Evolutionary conservation across 1,140 invertebrate genomes (phyloP).

Genomic region (Protaetia brevitarsis): DNA sequence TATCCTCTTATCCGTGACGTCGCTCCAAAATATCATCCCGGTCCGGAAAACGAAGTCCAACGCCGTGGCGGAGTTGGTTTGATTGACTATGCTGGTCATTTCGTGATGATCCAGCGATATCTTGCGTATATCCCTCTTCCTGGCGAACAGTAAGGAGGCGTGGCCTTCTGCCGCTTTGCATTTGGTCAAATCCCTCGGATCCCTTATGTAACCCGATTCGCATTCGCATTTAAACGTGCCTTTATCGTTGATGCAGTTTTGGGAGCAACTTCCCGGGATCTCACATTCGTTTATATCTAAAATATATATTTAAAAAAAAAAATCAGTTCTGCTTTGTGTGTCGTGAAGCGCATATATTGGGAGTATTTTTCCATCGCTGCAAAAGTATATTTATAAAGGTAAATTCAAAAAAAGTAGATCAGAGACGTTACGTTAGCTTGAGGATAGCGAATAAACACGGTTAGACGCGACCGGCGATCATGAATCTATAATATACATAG

Average conservation of each 20-base stretch:
- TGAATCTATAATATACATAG: too few relatives aligned
- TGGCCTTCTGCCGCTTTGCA: slow-evolving; percentile 88
- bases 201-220: slow-evolving; percentile 77
- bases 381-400: too few relatives aligned
- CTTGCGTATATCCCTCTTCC: slow-evolving; percentile 84
- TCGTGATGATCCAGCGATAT: slow-evolving; percentile 85
- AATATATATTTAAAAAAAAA: too few relatives aligned
- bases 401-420: too few relatives aligned
- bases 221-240: slow-evolving; percentile 94
- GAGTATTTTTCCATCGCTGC: too few relatives aligned
- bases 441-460: too few relatives aligned
- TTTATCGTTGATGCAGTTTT: slow-evolving; percentile 86
- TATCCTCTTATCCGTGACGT: slow-evolving; percentile 84
- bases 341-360: too few relatives aligned
- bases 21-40: slow-evolving; percentile 94
- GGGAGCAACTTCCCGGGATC: slow-evolving; percentile 85
- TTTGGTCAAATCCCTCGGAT: slow-evolving; percentile 74
- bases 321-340: too few relatives aligned
- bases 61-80: slow-evolving; percentile 81
- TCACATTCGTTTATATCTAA: slow-evolving; percentile 94
- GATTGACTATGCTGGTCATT: slow-evolving; percentile 85
- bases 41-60: slow-evolving; percentile 86
- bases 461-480: too few relatives aligned
- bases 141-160: slow-evolving; percentile 78
- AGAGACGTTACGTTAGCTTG: too few relatives aligned